Percentiles rank a stretch among this genome's conserved stretches.
phyloP scores from a whole-genome alignment of 2,888 invertebrate genomes.

The Diploptera punctata region DNA sequence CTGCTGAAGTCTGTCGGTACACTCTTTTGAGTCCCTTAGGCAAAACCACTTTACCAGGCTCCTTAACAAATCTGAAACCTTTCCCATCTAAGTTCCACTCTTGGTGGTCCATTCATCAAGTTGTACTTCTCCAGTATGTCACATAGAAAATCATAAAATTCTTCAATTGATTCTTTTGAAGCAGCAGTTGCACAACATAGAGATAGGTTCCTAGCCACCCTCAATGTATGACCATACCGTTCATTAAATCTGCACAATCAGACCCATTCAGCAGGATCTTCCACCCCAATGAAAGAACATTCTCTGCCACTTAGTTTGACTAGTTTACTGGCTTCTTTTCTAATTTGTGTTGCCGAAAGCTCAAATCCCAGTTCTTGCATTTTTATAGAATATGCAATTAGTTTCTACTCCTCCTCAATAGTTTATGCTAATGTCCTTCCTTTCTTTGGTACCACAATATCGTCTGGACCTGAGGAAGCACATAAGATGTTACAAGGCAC shows the following conservation, averaged over 20 bases:
- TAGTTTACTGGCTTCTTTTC: too few species aligned
- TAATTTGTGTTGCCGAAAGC: too few species aligned
- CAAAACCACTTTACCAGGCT: not conserved
- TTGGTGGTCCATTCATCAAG: not conserved
- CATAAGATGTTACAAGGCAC: too few species aligned
- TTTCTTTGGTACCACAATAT: too few species aligned
- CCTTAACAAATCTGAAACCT: not conserved
- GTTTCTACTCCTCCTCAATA: too few species aligned
- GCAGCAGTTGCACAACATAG: not conserved
- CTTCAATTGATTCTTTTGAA: not conserved
- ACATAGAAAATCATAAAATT: not conserved
- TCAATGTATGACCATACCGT: not conserved
- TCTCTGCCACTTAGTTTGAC: too few species aligned
- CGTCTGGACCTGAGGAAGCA: too few species aligned
- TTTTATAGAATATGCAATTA: too few species aligned
- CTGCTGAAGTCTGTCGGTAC: not conserved
- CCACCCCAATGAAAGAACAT: too few species aligned
- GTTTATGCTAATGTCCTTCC: too few species aligned
- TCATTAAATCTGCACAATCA: not conserved
- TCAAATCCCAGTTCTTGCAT: too few species aligned
- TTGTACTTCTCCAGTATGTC: not conserved
- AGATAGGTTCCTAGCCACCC: not conserved
- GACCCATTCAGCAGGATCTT: not conserved
- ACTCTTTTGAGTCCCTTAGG: not conserved
- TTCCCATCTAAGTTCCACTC: not conserved